phyloP scores from a whole-genome alignment of 2,113 vertebrate genomes.

The Phaethornis superciliosus region DNA sequence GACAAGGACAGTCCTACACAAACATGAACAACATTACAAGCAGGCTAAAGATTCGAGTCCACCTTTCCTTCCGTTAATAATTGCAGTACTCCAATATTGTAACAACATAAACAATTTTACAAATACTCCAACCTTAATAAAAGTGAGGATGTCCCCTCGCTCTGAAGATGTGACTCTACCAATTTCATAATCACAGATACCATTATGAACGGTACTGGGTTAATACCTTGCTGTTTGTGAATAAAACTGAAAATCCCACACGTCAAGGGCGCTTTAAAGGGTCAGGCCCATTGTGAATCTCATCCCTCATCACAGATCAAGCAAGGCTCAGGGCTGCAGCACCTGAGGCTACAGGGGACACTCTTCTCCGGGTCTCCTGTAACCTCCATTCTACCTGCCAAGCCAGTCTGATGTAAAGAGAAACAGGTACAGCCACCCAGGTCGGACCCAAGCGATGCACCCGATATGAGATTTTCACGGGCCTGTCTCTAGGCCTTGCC shows the following conservation, averaged over 20 bases:
- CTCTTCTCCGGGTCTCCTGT: fast-evolving
- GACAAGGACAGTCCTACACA: fast-evolving
- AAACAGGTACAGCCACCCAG: fast-evolving
- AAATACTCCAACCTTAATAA: background rate
- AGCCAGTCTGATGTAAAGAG: fast-evolving
- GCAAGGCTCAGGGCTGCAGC: background rate
- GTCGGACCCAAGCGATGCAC: background rate
- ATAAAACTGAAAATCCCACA: fast-evolving
- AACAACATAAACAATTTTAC: background rate
- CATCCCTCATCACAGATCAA: fast-evolving
- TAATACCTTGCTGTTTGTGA: background rate
- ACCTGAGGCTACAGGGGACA: fast-evolving
- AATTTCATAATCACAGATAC: background rate
- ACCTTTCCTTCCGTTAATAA: background rate
- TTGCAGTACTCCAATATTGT: background rate
- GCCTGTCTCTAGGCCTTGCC: background rate
- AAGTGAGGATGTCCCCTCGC: background rate
- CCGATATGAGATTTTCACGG: fast-evolving
- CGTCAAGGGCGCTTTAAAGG: fast-evolving
- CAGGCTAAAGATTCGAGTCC: background rate
- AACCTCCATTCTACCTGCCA: background rate
- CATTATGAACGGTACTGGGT: fast-evolving
- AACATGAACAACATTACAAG: background rate
- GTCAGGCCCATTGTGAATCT: no score
- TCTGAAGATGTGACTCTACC: background rate